phyloP scores from a whole-genome alignment of 2,113 vertebrate species.

The Phalacrocorax pelagicus region DNA sequence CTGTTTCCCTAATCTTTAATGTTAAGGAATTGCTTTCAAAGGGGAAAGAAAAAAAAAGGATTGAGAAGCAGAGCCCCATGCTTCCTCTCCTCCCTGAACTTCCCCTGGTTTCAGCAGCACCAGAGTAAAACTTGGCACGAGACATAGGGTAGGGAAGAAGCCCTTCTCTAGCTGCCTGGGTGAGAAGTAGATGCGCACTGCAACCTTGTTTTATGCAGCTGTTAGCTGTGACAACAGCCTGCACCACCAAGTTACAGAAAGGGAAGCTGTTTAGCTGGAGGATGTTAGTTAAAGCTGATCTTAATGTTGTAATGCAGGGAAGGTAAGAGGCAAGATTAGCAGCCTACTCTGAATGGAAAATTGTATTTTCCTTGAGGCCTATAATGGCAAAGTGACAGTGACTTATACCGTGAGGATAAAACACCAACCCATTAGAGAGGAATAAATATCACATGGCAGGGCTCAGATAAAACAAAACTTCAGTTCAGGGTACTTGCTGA shows the following conservation, averaged over 20 bases:
- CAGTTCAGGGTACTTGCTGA: background rate
- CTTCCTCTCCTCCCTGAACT: background rate
- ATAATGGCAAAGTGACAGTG: background rate
- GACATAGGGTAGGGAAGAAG: background rate
- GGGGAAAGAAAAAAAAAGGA: background rate
- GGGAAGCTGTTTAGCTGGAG: background rate
- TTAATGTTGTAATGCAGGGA: background rate
- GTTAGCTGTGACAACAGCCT: background rate
- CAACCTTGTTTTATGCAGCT: background rate
- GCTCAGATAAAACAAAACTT: background rate
- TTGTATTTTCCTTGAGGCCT: background rate
- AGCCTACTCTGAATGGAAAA: background rate
- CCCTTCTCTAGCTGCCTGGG: background rate
- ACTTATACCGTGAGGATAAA: background rate
- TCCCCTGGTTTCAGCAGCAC: background rate
- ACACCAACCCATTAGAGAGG: background rate
- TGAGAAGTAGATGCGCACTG: background rate
- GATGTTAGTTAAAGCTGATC: background rate
- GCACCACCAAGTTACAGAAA: background rate
- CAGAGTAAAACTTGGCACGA: background rate
- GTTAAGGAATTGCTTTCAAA: background rate
- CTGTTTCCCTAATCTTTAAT: background rate
- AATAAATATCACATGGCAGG: background rate
- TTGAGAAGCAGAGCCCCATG: background rate
- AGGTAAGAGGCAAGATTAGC: background rate